Evolutionary conservation across 2,888 invertebrate genomes (phyloP).

Genomic region (Apamea monoglypha): DNA sequence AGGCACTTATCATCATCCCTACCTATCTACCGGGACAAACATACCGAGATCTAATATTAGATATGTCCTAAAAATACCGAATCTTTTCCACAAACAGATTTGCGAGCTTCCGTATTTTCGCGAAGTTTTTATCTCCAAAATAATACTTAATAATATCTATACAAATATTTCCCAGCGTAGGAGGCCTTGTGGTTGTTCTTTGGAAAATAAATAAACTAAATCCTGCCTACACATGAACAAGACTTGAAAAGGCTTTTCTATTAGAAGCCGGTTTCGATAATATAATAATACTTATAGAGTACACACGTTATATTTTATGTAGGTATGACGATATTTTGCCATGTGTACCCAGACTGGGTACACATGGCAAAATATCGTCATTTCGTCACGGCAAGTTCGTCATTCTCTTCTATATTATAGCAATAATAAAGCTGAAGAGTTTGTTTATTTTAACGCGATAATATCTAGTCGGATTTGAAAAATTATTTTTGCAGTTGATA

Average conservation of each 20-base stretch:
- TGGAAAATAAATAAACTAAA: neutral
- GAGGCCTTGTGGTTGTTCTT: neutral
- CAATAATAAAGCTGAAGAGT: too few relatives aligned
- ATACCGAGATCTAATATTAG: neutral
- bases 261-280: neutral
- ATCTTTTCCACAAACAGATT: neutral
- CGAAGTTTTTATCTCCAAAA: conserved; percentile 1
- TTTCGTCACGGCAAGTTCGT: too few relatives aligned
- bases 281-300: neutral
- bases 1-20: too few relatives aligned
- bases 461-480: too few relatives aligned
- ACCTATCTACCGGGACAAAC: neutral
- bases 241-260: neutral
- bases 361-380: neutral
- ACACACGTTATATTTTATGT: neutral
- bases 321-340: too few relatives aligned
- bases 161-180: neutral
- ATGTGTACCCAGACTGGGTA: neutral
- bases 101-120: neutral
- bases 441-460: too few relatives aligned
- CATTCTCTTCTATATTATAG: too few relatives aligned
- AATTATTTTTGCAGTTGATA: too few relatives aligned
- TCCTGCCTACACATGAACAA: neutral
- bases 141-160: neutral
- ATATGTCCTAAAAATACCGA: neutral